phyloP scores from a whole-genome alignment of 2,888 invertebrate species.

The Gymnosoma rotundatum region DNA sequence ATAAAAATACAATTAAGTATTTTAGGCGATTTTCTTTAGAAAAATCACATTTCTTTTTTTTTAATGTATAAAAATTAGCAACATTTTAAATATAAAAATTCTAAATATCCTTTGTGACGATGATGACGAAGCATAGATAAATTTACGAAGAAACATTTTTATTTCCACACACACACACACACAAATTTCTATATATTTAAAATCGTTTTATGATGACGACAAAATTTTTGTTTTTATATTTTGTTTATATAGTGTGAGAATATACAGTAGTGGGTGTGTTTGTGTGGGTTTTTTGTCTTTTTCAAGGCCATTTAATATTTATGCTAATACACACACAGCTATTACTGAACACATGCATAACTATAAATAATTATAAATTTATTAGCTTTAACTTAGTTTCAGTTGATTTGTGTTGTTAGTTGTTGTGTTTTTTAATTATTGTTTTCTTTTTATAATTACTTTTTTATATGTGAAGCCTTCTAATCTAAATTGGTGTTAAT shows the following conservation, averaged over 20 bases:
- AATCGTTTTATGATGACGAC: constrained; percentile 25
- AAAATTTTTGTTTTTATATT: neutral
- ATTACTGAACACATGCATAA: neutral
- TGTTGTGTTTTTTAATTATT: constrained; percentile 1
- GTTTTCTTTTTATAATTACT: neutral
- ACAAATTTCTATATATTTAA: neutral
- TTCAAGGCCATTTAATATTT: constrained; percentile 69
- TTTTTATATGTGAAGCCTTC: neutral
- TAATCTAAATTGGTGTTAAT: constrained; percentile 15
- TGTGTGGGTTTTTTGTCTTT: neutral
- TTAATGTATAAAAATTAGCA: neutral
- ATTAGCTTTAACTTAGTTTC: constrained; percentile 25
- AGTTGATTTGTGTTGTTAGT: constrained; percentile 31
- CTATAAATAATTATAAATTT: constrained; percentile 12
- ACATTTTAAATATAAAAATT: too few species aligned
- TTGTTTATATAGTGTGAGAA: neutral
- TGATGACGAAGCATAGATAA: too few species aligned
- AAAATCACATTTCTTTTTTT: neutral
- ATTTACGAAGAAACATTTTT: too few species aligned
- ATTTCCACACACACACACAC: neutral
- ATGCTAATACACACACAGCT: neutral
- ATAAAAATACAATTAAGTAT: neutral
- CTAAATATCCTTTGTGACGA: too few species aligned
- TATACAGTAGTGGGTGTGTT: neutral
- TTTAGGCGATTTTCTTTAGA: neutral